Conservation (phyloP, 2,888 invertebrate species). For the Netelia virgata region DNA sequence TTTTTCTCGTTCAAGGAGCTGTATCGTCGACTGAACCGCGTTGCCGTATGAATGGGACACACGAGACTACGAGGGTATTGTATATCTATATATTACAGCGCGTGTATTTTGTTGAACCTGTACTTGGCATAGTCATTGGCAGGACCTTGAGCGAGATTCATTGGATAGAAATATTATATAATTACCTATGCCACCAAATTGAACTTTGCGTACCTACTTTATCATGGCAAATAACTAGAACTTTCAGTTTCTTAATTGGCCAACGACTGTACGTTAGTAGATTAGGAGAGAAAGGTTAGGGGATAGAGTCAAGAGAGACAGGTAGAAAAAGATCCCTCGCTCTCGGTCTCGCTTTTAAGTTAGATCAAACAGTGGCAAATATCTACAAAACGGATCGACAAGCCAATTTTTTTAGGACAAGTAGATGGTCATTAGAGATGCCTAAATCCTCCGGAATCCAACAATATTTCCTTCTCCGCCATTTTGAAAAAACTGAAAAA, state of each 20-base stretch:
- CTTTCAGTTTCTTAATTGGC: background rate
- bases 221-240: background rate
- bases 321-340: constrained; percentile 50
- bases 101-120: background rate
- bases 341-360: constrained; percentile 39
- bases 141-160: background rate
- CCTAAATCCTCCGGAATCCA: no score
- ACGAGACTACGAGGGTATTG: constrained; percentile 29
- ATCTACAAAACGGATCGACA: no score
- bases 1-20: constrained; percentile 10
- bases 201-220: background rate
- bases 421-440: no score
- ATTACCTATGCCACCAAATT: background rate
- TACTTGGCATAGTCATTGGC: constrained; percentile 32
- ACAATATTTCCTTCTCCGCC: no score
- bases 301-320: constrained; percentile 32
- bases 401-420: no score
- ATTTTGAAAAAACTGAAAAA: no score
- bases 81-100: constrained; percentile 34
- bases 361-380: no score
- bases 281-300: background rate
- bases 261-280: background rate
- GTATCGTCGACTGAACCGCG: constrained; percentile 52
- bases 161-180: background rate
- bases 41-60: constrained; percentile 44